Evolutionary conservation across 1,140 invertebrate genomes (phyloP), one percentile per base, ranked within the genome.

Genomic region (Drosophila hydei): DNA sequence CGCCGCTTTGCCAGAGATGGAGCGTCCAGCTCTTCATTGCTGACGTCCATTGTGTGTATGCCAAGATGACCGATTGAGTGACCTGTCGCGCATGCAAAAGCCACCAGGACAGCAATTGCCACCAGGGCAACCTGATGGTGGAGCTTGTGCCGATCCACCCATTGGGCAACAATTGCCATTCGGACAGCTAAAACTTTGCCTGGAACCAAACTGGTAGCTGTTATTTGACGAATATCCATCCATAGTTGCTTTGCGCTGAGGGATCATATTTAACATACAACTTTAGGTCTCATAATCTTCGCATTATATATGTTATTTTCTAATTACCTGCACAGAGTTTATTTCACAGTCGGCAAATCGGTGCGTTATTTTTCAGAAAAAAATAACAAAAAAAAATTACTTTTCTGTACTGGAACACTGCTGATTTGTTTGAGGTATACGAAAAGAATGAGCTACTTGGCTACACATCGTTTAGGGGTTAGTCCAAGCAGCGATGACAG

Each of bases 391-490:
- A 78, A 51, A 68, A 18, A 47, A 43, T 27, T 27, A n/a, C 5
- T 55, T 12, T 40, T 56, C 27, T 50, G 40, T 38, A 14, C 6
- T 40, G 16, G 21, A 58, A 54, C 56, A 85, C 59, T 42, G 62
- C 38, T 42, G 9, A 64, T 73, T 56, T 56, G 65, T 7, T 43
- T 18, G 21, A 64, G 14, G 8, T 43, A 19, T 42, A 27, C 51
- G 27, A 65, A 48, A 51, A 6, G 59, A 77, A 87, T 85, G 81
- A 87, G 47, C 47, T 36, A 14, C 5, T 18, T 4, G 77, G 42
- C 47, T 36, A 18, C 8, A 19, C 7, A 43, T 14, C 48, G 1
- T 1, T 4, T 2, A 48, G 30, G 12, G 21, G 7, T 27, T 33
- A 33, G 25, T 40, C 9, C 38, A 21, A 56, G 21, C 30, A 12